These are phyloP conservation scores for Trachurus trachurus DNA, from an alignment of 2,797 vertebrate species.

Conservation along the genomic window DNA sequence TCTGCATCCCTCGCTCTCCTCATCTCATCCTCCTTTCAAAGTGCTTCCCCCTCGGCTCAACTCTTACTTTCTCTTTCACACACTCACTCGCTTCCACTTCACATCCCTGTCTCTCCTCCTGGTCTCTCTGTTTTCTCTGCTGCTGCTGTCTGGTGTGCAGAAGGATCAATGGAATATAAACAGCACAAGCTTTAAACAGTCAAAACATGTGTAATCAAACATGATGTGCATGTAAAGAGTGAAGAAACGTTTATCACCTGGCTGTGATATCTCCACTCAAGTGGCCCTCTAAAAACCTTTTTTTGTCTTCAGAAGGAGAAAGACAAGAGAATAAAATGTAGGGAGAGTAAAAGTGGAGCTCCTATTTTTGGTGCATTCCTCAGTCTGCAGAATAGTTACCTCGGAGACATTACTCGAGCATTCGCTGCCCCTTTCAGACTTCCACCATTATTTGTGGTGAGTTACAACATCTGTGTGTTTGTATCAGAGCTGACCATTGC, in stretches of 20 bases:
- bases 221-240: conserved; percentile 10
- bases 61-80: conserved; percentile 49
- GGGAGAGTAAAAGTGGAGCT: conserved; percentile 31
- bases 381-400: conserved; percentile 72
- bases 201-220: conserved; percentile 30
- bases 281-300: conserved; percentile 26
- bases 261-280: conserved; percentile 23
- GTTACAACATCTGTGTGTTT: conserved; percentile 63
- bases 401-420: conserved; percentile 70
- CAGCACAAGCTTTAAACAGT: conserved; percentile 22
- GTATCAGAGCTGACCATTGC: conserved; percentile 77
- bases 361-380: conserved; percentile 84
- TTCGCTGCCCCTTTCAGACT: conserved; percentile 67
- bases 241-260: conserved; percentile 22
- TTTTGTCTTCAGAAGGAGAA: conserved; percentile 2
- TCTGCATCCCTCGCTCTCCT: conserved; percentile 79
- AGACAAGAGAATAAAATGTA: conserved; percentile 18
- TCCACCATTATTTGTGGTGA: conserved; percentile 56
- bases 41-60: conserved; percentile 32
- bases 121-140: conserved; percentile 14
- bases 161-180: conserved; percentile 43
- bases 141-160: conserved; percentile 19
- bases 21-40: conserved; percentile 64
- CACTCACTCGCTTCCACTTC: conserved; percentile 33
- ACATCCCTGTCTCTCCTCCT: conserved; percentile 17